Evolutionary conservation across 1,140 invertebrate species (phyloP), one percentile per base, ranked within the genome.

Genomic region (Dreissena rostriformis): DNA sequence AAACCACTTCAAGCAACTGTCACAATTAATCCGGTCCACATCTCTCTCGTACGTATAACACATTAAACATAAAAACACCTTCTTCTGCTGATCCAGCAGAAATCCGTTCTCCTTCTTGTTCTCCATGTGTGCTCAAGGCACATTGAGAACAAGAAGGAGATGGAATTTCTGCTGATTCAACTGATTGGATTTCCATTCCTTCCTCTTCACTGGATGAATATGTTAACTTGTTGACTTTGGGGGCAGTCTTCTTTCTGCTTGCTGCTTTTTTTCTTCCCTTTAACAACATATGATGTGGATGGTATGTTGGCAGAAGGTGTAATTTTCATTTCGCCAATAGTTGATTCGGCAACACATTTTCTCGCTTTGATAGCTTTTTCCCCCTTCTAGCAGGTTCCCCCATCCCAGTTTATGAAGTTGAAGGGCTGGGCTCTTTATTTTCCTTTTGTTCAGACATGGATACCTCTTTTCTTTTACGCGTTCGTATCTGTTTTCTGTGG

Each of bases 401-500:
- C 19, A 17, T 57, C 26, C 28, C 28, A 63, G 28, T 29, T 5
- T 76, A 63, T 76, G 11, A 63, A n/a, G 51, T 15, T 63, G 19
- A 26, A 14, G 24, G 61, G 55, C n/a, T 17, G 15, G 8, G 17
- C 55, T 65, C 14, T 28, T 63, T 76, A 19, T 17, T 28, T 6
- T 76, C 8, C 14, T 15, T 63, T 63, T 22, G 24, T 12, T 29
- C 5, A 57, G 55, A 63, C 22, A 11, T 14, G 24, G 39, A 39
- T 39, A 39, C 39, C 39, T 39, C 39, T 39, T 39, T 39, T 39
- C 39, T 17, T 76, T 76, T n/a, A 29, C 28, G 10, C 26, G 39
- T 24, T 63, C 28, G 53, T 17, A 78, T 65, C 76, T 78, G 76
- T 22, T 78, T 78, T 52, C 76, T 66, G 49, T 78, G 76, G 12